These are phyloP conservation scores for Turritopsis dohrnii DNA, from an alignment of 30 jellyfish, hydroid and myxozoan species.

Conservation along the genomic window DNA sequence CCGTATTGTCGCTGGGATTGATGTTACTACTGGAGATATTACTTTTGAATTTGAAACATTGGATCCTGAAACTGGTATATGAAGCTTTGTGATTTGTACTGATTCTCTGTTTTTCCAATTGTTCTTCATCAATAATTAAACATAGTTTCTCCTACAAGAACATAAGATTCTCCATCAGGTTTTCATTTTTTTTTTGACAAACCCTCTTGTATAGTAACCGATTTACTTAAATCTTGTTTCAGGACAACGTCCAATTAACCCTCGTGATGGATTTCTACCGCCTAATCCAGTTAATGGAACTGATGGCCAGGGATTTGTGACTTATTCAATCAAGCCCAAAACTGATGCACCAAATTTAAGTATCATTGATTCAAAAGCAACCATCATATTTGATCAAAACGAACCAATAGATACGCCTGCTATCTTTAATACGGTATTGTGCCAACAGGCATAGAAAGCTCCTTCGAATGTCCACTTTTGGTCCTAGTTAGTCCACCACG, in stretches of 20 bases:
- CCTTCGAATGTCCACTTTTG: too few relatives aligned
- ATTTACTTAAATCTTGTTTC: neutral
- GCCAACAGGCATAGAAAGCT: too few relatives aligned
- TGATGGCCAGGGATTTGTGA: slow-evolving; percentile 36
- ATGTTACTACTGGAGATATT: slow-evolving; percentile 8
- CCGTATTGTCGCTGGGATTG: slow-evolving; percentile 24
- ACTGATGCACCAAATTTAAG: neutral
- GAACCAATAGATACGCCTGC: slow-evolving; percentile 44
- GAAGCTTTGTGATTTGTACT: too few relatives aligned
- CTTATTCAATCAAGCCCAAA: slow-evolving; percentile 19
- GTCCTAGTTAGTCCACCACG: too few relatives aligned
- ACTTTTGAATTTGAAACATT: slow-evolving; percentile 15
- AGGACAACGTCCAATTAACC: slow-evolving; percentile 38
- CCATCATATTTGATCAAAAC: slow-evolving; percentile 33
- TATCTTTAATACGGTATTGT: slow-evolving; percentile 29
- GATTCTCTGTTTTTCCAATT: too few relatives aligned
- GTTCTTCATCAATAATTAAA: too few relatives aligned
- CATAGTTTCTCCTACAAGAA: too few relatives aligned
- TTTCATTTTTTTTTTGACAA: too few relatives aligned
- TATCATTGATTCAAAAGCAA: slow-evolving; percentile 33
- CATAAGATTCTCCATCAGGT: too few relatives aligned
- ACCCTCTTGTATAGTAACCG: neutral
- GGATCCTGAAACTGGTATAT: slow-evolving; percentile 34
- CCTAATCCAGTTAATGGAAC: slow-evolving; percentile 43
- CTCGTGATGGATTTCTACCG: slow-evolving; percentile 34